Conservation (phyloP, 2,888 invertebrate species). For the Lasioglossum villosulum region DNA sequence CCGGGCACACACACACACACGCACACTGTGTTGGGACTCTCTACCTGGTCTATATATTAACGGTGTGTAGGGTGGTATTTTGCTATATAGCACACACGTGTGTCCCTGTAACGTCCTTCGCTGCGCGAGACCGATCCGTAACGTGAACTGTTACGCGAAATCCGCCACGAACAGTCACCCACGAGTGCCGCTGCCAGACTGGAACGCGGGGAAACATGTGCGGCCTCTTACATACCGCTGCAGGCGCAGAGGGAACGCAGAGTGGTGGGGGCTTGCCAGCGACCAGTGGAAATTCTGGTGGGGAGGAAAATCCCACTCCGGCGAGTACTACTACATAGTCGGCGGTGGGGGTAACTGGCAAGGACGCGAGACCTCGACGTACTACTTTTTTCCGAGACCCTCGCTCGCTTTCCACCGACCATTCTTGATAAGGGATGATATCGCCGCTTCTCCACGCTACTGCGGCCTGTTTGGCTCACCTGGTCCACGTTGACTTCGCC, state of each 20-base stretch:
- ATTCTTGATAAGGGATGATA: constrained; percentile 39
- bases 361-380: constrained; percentile 62
- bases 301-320: constrained; percentile 41
- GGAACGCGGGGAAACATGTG: constrained; percentile 82
- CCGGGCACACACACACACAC: constrained; percentile 20
- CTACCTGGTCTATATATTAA: neutral
- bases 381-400: constrained; percentile 33
- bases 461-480: neutral
- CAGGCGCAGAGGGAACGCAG: constrained; percentile 59
- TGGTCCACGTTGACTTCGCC: neutral
- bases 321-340: neutral
- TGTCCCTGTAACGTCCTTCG: constrained; percentile 47
- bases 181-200: constrained; percentile 83
- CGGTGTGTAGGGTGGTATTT: constrained; percentile 15
- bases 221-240: constrained; percentile 80
- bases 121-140: constrained; percentile 31
- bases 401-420: constrained; percentile 18
- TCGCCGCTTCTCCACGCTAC: neutral
- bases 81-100: constrained; percentile 36
- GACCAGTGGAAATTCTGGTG: neutral
- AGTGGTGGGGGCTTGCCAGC: constrained; percentile 39
- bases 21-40: neutral
- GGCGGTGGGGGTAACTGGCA: constrained; percentile 54
- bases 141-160: constrained; percentile 34
- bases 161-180: constrained; percentile 69